These are phyloP conservation scores for Panagrolaimus sp. DNA, from an alignment of 1,140 invertebrate species.

Conservation along the genomic window DNA sequence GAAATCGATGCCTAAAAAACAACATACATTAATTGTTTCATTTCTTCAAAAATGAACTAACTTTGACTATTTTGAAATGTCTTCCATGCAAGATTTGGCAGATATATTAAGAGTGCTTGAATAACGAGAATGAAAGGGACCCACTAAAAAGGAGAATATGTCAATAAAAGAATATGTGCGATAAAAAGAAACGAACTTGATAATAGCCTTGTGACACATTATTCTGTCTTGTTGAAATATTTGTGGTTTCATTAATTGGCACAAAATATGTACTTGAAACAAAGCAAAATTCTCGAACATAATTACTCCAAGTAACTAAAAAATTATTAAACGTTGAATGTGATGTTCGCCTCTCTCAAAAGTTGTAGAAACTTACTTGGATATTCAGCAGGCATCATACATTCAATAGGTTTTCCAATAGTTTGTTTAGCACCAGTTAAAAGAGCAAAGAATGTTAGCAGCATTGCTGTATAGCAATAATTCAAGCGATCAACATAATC, in stretches of 20 bases:
- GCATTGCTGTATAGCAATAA: background rate
- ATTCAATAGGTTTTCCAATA: background rate
- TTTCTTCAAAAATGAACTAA: too few relatives aligned
- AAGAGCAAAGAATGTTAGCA: background rate
- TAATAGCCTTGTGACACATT: background rate
- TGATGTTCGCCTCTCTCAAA: too few relatives aligned
- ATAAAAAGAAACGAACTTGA: background rate
- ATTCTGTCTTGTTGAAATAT: background rate
- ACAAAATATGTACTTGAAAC: conserved; percentile 8
- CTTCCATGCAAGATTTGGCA: conserved; percentile 2
- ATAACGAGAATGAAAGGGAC: background rate
- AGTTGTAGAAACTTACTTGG: background rate
- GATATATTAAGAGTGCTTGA: background rate
- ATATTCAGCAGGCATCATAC: conserved; percentile 8
- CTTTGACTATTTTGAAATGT: background rate
- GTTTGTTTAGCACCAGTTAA: background rate
- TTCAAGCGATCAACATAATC: background rate
- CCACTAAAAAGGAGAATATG: background rate
- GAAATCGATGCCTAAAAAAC: background rate
- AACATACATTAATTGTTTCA: too few relatives aligned
- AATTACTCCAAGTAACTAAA: background rate
- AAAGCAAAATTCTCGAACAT: background rate
- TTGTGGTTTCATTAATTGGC: background rate
- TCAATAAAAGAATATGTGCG: too few relatives aligned
- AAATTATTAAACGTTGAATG: too few relatives aligned